Base-by-base conservation (phyloP, 2,888 invertebrate species). In the Trachelus tabidus region DNA sequence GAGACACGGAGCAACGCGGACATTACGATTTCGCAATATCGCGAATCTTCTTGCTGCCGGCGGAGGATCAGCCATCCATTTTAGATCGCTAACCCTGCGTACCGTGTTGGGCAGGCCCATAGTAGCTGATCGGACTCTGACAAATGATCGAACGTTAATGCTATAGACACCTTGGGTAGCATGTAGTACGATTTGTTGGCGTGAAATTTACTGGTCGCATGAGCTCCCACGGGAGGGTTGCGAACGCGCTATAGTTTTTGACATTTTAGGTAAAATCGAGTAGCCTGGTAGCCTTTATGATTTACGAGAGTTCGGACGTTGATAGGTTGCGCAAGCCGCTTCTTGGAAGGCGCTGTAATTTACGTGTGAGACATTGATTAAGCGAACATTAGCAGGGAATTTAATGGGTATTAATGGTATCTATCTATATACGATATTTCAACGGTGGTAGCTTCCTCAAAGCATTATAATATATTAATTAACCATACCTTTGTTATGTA, bases 21-120 rank as follows among this genome's bases (percentile, higher is more conserved):
- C 71, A 9, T 31, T 71, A 34, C 71, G 31, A 71, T 71, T 71
- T 31, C 71, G 15, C 31, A 15, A 71, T 71, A 56, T 56, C 23
- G 56, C 9, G 56, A 15, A 23, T 12, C 73, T 79, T 81, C 79
- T 79, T 76, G 79, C 37, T 31, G 34, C 69, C 73, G 73, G 34
- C 69, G 77, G 73, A 76, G 78, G 80, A 85, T 85, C 81, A 76
- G 76, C 79, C 81, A 83, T 82, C 79, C 83, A 84, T 81, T 86
- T 86, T 83, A 80, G 77, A 77, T 81, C 82, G 81, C 83, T 84
- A 83, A 85, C 81, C 83, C 80, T 80, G 9, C 23, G 56, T 56
- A 56, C 56, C 56, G 2, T 56, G 56, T 56, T 23, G 23, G 23
- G 56, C 9, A 23, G 56, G 23, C 23, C 56, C 23, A 1, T 56